Conservation (phyloP, 2,888 invertebrate species). For the Drosophila macrospina region DNA sequence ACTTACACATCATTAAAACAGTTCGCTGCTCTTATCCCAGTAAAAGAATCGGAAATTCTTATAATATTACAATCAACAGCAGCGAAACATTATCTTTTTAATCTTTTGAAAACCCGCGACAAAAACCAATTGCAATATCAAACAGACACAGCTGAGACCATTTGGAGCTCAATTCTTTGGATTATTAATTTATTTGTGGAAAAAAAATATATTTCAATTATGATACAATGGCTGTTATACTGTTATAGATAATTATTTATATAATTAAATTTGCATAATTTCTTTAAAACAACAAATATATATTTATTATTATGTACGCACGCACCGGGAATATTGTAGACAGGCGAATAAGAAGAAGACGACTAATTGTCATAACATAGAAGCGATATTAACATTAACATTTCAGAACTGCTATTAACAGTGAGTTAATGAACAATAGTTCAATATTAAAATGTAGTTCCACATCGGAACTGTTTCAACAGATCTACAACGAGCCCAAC, state of each 20-base stretch:
- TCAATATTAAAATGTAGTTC: too few relatives aligned
- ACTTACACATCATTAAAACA: slow-evolving; percentile 6
- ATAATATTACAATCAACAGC: not conserved
- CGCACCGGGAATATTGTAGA: slow-evolving; percentile 33
- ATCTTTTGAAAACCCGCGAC: slow-evolving; percentile 4
- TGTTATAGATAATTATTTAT: slow-evolving; percentile 14
- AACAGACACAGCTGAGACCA: slow-evolving; percentile 9
- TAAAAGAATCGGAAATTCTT: slow-evolving; percentile 2
- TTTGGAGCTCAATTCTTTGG: not conserved
- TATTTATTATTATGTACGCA: slow-evolving; percentile 12
- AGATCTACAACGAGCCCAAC: too few relatives aligned
- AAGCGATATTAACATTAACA: too few relatives aligned
- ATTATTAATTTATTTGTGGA: not conserved
- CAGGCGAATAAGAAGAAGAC: too few relatives aligned
- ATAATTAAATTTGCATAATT: slow-evolving; percentile 7
- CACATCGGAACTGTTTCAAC: too few relatives aligned
- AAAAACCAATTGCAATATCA: slow-evolving; percentile 8
- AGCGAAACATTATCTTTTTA: not conserved
- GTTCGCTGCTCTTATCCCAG: slow-evolving; percentile 5
- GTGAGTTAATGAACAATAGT: too few relatives aligned
- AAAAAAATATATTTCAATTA: not conserved
- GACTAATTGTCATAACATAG: too few relatives aligned
- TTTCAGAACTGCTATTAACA: too few relatives aligned
- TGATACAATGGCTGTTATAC: slow-evolving; percentile 10
- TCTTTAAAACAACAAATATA: slow-evolving; percentile 15